Evolutionary conservation across 2,797 vertebrate genomes (phyloP).

Genomic region (Pseudochromis fuscus): DNA sequence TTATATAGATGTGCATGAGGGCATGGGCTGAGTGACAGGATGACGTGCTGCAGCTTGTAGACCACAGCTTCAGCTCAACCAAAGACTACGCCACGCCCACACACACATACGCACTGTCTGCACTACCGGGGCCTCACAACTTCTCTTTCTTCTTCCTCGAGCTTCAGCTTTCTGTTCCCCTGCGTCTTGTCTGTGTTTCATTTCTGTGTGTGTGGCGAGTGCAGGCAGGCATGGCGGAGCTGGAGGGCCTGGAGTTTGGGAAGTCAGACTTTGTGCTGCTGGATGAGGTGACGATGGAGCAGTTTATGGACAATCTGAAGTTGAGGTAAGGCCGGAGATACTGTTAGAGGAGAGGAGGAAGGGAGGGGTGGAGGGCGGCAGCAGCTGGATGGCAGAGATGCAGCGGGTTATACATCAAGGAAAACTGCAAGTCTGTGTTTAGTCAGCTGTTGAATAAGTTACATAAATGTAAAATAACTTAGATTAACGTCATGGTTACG

Average conservation of each 20-base stretch:
- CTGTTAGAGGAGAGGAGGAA: slow-evolving; percentile 34
- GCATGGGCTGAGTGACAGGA: slow-evolving; percentile 63
- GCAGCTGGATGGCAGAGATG: slow-evolving; percentile 51
- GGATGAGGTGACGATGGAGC: slow-evolving; percentile 94
- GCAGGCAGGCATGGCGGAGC: slow-evolving; percentile 87
- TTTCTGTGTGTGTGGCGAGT: slow-evolving; percentile 25
- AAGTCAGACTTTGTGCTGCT: slow-evolving; percentile 95
- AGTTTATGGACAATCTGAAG: slow-evolving; percentile 93
- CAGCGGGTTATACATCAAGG: not conserved
- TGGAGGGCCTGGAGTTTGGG: slow-evolving; percentile 91
- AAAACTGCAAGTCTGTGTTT: not conserved
- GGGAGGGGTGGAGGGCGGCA: slow-evolving; percentile 28
- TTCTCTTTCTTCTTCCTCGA: slow-evolving; percentile 70
- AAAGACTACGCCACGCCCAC: slow-evolving; percentile 75
- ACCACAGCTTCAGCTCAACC: slow-evolving; percentile 69
- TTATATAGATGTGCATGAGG: slow-evolving; percentile 48
- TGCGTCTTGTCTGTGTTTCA: not conserved
- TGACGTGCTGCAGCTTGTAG: slow-evolving; percentile 78
- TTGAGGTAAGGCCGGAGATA: slow-evolving; percentile 84
- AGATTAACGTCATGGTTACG: not conserved
- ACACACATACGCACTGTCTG: slow-evolving; percentile 28
- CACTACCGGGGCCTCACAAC: slow-evolving; percentile 55
- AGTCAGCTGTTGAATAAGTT: not conserved
- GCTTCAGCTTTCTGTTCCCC: slow-evolving; percentile 60
- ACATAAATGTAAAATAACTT: not conserved